Base-by-base conservation (phyloP, 2,797 vertebrate genomes). In the Cyprinodon diabolis region DNA sequence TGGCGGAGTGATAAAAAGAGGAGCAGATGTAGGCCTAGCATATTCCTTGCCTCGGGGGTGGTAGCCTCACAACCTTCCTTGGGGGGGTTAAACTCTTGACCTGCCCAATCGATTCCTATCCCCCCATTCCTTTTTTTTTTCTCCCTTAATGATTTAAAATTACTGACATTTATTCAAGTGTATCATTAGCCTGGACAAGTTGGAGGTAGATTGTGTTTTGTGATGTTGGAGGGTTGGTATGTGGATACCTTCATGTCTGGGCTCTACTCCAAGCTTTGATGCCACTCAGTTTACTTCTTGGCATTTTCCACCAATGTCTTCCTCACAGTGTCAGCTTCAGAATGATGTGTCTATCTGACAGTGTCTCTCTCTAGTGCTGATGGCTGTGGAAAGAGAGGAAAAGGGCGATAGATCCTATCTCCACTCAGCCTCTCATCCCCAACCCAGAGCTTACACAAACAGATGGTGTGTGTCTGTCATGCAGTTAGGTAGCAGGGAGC, bases 391-490 rank as follows among this genome's bases (percentile, higher is more conserved):
- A 76, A 69, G 80, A 74, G 51, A 85, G 80, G 71, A 86, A 66
- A 83, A 71, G 77, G 77, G 87, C 79, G 17, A 85, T 84, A 81
- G 88, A 86, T 90, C 72, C 78, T 82, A 87, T 90, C 88, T 83
- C 78, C 79, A 74, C 83, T 84, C 80, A 81, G 72, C 79, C 84
- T 86, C 84, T 82, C 82, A 84, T 81, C 80, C 77, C 62, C 79
- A 56, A 77, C 54, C 49, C 77, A 35, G 82, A 79, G 81, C 57
- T 79, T 72, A 80, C 74, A 76, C 68, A 77, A 89, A 74, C 91
- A 92, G 91, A 92, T 91, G 89, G 91, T 75, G 65, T 81, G 66
- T 72, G 86, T 90, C 90, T 88, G 87, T 92, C 90, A 87, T 87
- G 86, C 85, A 87, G 87, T 84, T 79, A 84, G 86, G 88, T 86